A percentile compares a stretch with the other conserved stretches of the same genome.
These are phyloP conservation scores for Calliphora vomitoria DNA, from an alignment of 2,888 invertebrate genomes.

Conservation along the genomic window DNA sequence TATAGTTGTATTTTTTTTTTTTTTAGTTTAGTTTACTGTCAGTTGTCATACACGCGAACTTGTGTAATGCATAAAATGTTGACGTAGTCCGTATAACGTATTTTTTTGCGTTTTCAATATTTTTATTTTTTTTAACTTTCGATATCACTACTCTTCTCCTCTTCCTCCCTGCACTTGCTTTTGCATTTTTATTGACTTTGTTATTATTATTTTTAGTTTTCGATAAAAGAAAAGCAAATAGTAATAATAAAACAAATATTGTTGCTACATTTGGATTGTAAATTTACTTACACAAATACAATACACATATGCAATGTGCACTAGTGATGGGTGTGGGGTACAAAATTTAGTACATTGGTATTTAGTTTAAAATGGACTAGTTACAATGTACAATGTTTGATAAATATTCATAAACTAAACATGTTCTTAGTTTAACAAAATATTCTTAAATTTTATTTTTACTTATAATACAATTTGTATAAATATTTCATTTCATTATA, in stretches of 20 bases:
- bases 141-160: neutral
- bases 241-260: neutral
- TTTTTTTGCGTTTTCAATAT: constrained; percentile 12
- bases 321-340: constrained; percentile 8
- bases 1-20: neutral
- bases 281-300: constrained; percentile 28
- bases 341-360: neutral
- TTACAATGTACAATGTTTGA: too few relatives aligned
- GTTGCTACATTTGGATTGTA: neutral
- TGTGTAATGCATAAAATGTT: constrained; percentile 52
- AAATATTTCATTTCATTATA: too few relatives aligned
- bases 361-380: neutral
- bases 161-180: neutral
- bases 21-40: constrained; percentile 36
- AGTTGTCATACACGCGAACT: constrained; percentile 55
- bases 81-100: constrained; percentile 59
- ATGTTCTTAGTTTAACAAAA: too few relatives aligned
- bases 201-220: constrained; percentile 9
- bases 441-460: too few relatives aligned
- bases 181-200: constrained; percentile 40
- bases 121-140: neutral
- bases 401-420: too few relatives aligned
- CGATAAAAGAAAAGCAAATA: constrained; percentile 24
- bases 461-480: too few relatives aligned
- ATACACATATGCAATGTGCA: neutral